Conservation (phyloP, 2,113 vertebrate species). For the Morone chrysops region DNA sequence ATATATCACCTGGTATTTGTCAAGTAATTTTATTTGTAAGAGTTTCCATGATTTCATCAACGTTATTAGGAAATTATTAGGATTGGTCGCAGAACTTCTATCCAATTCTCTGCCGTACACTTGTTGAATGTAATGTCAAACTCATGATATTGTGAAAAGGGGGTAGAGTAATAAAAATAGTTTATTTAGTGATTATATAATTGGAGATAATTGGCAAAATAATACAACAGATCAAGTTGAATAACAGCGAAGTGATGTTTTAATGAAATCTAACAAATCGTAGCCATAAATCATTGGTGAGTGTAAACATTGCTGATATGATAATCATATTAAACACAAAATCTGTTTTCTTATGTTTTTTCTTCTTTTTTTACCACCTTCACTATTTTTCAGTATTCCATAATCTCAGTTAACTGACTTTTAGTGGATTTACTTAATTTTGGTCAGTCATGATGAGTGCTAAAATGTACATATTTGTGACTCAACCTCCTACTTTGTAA, state of each 20-base stretch:
- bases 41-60: constrained; percentile 29
- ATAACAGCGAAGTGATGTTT: constrained; percentile 13
- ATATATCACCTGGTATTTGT: neutral
- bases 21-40: neutral
- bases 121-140: neutral
- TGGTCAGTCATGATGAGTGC: neutral
- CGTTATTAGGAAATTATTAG: neutral
- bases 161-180: neutral
- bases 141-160: neutral
- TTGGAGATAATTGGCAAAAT: constrained; percentile 27
- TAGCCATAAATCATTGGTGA: constrained; percentile 12
- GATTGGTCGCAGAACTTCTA: neutral
- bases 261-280: neutral
- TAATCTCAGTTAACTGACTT: neutral
- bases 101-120: neutral
- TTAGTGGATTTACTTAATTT: neutral
- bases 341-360: no score
- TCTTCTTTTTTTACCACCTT: neutral
- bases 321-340: neutral
- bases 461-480: neutral
- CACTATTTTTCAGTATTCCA: neutral
- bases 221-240: constrained; percentile 5
- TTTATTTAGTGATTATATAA: constrained; percentile 7
- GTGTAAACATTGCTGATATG: neutral
- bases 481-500: neutral